Percentiles rank a stretch among this genome's conserved stretches.
Conservation (phyloP, 2,888 invertebrate species). For the Leptogaster cylindrica region DNA sequence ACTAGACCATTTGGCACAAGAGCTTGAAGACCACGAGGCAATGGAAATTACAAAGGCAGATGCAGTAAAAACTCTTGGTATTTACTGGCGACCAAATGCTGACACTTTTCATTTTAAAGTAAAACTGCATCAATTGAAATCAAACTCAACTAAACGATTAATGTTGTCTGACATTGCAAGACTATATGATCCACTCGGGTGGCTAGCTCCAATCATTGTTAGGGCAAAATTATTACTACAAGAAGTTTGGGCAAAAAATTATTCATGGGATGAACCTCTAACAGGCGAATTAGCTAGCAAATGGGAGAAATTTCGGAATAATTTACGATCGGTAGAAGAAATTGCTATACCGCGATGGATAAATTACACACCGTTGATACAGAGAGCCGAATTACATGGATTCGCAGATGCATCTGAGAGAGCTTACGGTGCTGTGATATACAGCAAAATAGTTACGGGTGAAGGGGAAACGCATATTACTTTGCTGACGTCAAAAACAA, state of each 20-base stretch:
- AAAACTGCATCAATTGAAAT: too few species aligned
- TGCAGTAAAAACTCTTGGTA: too few species aligned
- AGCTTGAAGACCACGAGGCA: too few species aligned
- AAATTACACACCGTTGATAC: background rate
- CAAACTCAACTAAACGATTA: too few species aligned
- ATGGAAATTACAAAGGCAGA: too few species aligned
- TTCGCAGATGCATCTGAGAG: background rate
- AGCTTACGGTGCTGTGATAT: background rate
- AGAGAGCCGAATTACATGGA: background rate
- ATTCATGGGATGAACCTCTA: background rate
- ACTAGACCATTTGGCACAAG: too few species aligned
- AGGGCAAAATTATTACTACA: background rate
- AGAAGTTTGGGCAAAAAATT: background rate
- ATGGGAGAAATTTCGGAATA: background rate
- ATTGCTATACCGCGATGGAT: background rate
- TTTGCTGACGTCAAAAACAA: background rate
- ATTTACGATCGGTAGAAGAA: background rate
- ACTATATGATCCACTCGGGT: too few species aligned
- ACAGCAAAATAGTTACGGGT: background rate
- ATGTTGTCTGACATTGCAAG: too few species aligned
- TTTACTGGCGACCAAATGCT: too few species aligned
- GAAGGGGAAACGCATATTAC: background rate
- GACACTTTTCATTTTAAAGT: too few species aligned
- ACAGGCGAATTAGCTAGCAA: background rate
- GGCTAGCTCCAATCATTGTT: too few species aligned